Evolutionary conservation across 2,797 vertebrate species (phyloP).

Genomic region (Hemibagrus guttatus): DNA sequence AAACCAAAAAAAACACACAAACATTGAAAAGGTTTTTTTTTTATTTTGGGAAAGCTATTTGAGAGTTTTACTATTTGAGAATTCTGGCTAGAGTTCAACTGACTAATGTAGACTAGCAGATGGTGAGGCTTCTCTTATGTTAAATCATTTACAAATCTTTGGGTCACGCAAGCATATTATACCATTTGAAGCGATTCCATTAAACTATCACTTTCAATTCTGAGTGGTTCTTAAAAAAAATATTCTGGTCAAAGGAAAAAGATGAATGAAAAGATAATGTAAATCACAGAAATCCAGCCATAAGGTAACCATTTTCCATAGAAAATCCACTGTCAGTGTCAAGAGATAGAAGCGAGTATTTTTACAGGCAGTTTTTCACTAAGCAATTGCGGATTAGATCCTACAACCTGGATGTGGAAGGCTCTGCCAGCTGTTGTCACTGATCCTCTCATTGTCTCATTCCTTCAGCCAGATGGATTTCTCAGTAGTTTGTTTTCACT

Average conservation of each 20-base stretch:
- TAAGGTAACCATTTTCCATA: conserved; percentile 10
- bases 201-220: conserved; percentile 20
- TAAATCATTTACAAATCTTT: conserved; percentile 19
- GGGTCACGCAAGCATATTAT: conserved; percentile 12
- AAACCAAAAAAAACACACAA: background rate
- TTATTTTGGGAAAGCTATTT: background rate
- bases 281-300: conserved; percentile 7
- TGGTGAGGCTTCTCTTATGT: background rate
- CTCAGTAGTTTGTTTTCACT: conserved; percentile 37
- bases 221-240: background rate
- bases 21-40: background rate
- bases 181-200: background rate
- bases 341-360: conserved; percentile 20
- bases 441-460: conserved; percentile 41
- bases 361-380: conserved; percentile 30
- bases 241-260: background rate
- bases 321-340: background rate
- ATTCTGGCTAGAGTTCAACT: background rate
- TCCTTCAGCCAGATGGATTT: conserved; percentile 39
- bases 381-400: conserved; percentile 27
- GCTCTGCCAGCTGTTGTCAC: conserved; percentile 47
- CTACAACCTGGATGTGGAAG: conserved; percentile 15
- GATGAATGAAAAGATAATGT: background rate
- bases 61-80: background rate
- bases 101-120: conserved; percentile 2